A percentile compares a stretch with the other conserved stretches of the same genome.
Conservation (phyloP, 1,140 invertebrate genomes). For the Drosophila sulfurigaster region DNA sequence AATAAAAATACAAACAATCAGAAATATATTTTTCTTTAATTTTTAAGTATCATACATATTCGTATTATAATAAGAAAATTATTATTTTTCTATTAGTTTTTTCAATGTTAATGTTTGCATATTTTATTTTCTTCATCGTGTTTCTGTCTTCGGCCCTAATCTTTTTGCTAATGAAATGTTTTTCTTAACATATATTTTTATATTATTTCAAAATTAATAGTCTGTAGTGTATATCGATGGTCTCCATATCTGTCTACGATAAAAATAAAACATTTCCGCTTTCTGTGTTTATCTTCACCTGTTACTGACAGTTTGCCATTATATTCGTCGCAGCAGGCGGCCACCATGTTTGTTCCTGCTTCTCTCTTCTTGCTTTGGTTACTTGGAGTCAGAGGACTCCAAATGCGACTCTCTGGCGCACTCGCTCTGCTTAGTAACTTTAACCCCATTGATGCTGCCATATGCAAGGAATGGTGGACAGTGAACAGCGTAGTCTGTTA, state of each 20-base stretch:
- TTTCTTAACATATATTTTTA: neutral
- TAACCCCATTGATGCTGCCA: slow-evolving; percentile 23
- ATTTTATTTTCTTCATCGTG: too few relatives aligned
- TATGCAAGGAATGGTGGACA: slow-evolving; percentile 30
- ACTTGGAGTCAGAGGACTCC: neutral
- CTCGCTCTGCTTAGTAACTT: neutral
- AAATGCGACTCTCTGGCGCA: neutral
- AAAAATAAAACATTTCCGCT: neutral
- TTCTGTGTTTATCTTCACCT: slow-evolving; percentile 52
- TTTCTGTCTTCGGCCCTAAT: too few relatives aligned
- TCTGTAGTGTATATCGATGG: slow-evolving; percentile 19
- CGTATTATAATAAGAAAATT: too few relatives aligned
- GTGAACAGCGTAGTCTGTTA: slow-evolving; percentile 36
- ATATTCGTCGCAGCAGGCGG: slow-evolving; percentile 69
- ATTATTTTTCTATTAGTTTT: too few relatives aligned
- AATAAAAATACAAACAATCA: too few relatives aligned
- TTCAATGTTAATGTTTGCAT: too few relatives aligned
- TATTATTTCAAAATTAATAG: too few relatives aligned
- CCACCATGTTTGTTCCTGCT: slow-evolving; percentile 68
- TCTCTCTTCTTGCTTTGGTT: neutral
- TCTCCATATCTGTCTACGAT: neutral
- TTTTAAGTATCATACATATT: too few relatives aligned
- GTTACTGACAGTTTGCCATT: slow-evolving; percentile 78
- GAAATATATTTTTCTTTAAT: too few relatives aligned
- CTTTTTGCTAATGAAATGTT: too few relatives aligned